Evolutionary conservation across 2,797 vertebrate genomes (phyloP).

Genomic region (Eutrigla gurnardus): DNA sequence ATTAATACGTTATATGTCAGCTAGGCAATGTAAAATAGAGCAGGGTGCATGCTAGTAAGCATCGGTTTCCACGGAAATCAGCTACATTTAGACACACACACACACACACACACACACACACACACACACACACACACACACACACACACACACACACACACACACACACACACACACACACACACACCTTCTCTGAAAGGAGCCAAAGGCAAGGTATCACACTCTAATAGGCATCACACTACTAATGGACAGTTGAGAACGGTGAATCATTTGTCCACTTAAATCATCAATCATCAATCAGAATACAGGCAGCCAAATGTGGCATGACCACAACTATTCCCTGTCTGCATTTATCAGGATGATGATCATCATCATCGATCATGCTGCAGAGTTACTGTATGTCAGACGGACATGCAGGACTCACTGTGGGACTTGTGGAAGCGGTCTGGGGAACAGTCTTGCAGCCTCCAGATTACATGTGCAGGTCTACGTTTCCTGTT

Average conservation of each 20-base stretch:
- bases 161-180: slow-evolving; percentile 21
- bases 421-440: slow-evolving; percentile 3
- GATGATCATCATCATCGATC: slow-evolving; percentile 61
- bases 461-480: neutral
- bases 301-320: slow-evolving; percentile 58
- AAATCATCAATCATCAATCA: slow-evolving; percentile 72
- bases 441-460: slow-evolving; percentile 15
- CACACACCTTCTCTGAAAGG: slow-evolving; percentile 33
- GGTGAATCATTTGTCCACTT: slow-evolving; percentile 74
- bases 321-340: slow-evolving; percentile 53
- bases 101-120: slow-evolving; percentile 13
- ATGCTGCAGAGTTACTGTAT: slow-evolving; percentile 45
- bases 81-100: slow-evolving; percentile 8
- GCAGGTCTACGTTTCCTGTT: slow-evolving; percentile 13
- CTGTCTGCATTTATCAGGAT: slow-evolving; percentile 55
- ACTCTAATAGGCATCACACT: slow-evolving; percentile 69
- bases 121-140: slow-evolving; percentile 22
- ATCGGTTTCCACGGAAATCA: slow-evolving; percentile 22
- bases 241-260: slow-evolving; percentile 76
- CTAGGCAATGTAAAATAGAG: neutral
- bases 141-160: slow-evolving; percentile 10
- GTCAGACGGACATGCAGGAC: slow-evolving; percentile 30
- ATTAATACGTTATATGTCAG: slow-evolving; percentile 41
- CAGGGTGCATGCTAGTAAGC: neutral
- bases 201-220: slow-evolving; percentile 68